Percentiles rank a stretch among this genome's conserved stretches.
phyloP scores from a whole-genome alignment of 2,888 invertebrate species.

The Tineola bisselliella region DNA sequence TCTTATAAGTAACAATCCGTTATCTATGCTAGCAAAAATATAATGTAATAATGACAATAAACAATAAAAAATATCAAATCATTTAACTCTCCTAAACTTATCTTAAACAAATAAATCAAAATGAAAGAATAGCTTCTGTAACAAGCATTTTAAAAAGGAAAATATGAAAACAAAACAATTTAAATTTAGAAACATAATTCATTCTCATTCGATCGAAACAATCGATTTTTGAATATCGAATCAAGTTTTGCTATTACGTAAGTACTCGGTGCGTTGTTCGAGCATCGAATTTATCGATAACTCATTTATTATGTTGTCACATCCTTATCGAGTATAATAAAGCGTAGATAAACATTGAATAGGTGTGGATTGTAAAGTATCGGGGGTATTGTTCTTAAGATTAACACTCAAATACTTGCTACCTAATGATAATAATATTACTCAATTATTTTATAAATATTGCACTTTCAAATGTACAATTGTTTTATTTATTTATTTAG shows the following conservation, averaged over 20 bases:
- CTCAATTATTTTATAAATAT: not conserved
- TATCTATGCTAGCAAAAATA: too few species aligned
- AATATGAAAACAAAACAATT: not conserved
- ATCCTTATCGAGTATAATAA: conserved; percentile 14
- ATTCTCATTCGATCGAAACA: not conserved
- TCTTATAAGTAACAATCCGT: too few species aligned
- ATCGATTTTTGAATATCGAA: conserved; percentile 12
- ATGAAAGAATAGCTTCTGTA: not conserved
- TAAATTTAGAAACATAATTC: not conserved
- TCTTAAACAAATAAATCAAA: not conserved
- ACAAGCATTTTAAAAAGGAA: not conserved
- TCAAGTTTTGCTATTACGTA: conserved; percentile 10
- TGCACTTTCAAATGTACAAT: too few species aligned
- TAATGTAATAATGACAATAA: too few species aligned
- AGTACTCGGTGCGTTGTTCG: conserved; percentile 1
- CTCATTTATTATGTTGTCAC: conserved; percentile 27
- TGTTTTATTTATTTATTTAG: too few species aligned
- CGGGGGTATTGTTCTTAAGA: not conserved
- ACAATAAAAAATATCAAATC: too few species aligned
- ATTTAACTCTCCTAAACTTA: not conserved
- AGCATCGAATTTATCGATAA: conserved; percentile 25
- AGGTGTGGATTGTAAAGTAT: conserved; percentile 9
- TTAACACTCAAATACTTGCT: not conserved
- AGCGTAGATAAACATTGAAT: conserved; percentile 11
- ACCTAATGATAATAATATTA: conserved; percentile 1